These are phyloP conservation scores for Rhincodon typus DNA, from an alignment of 2,797 vertebrate species.

Conservation along the genomic window DNA sequence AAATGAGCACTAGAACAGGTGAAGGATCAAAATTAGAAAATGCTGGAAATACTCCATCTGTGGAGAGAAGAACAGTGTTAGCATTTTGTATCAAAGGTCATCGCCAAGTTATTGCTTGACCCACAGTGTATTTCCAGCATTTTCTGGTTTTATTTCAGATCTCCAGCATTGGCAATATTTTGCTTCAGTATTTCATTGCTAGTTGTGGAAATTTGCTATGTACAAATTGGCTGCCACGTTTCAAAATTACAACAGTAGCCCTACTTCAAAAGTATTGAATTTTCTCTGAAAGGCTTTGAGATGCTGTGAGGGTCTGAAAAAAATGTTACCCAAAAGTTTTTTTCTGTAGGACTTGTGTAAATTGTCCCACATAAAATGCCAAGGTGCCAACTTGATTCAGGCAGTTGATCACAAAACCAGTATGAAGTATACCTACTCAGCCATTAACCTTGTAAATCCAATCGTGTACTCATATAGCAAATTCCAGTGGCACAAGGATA, in stretches of 20 bases:
- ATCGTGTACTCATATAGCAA: neutral
- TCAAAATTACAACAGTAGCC: neutral
- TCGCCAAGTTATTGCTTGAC: too few species aligned
- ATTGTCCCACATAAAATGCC: neutral
- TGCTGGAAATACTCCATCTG: too few species aligned
- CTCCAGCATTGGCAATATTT: too few species aligned
- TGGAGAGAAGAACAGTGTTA: too few species aligned
- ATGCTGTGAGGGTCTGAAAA: neutral
- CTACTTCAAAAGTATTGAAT: neutral
- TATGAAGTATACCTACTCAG: neutral
- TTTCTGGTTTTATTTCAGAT: too few species aligned
- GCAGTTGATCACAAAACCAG: neutral
- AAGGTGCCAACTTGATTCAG: neutral
- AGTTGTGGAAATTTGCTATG: neutral
- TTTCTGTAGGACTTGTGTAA: neutral
- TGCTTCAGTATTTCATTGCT: neutral
- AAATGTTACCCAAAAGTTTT: neutral
- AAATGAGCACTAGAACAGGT: too few species aligned
- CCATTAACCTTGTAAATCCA: neutral
- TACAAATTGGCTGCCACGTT: neutral
- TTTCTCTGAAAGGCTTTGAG: neutral
- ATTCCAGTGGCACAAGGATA: neutral
- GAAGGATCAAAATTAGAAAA: too few species aligned
- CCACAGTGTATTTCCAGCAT: too few species aligned
- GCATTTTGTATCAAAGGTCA: too few species aligned